Percentiles rank a stretch among this genome's conserved stretches.
These are phyloP conservation scores for Chloromyia formosa DNA, from an alignment of 2,888 invertebrate species.

Conservation along the genomic window DNA sequence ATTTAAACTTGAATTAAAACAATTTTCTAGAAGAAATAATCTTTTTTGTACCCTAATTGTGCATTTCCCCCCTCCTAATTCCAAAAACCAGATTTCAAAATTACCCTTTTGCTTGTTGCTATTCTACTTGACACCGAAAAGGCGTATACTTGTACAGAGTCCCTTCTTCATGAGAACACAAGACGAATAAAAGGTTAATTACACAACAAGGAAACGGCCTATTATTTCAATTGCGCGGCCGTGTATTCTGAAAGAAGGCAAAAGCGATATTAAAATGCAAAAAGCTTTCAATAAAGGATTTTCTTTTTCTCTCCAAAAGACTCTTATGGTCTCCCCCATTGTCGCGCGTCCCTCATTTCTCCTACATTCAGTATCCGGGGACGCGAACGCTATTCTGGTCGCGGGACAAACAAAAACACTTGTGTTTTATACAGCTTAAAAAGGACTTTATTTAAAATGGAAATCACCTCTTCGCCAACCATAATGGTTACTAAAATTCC, in stretches of 20 bases:
- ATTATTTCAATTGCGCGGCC: not conserved
- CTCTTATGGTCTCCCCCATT: not conserved
- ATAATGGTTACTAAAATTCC: constrained; percentile 20
- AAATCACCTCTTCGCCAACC: constrained; percentile 27
- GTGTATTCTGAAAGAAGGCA: not conserved
- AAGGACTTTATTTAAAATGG: constrained; percentile 18
- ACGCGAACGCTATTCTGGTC: not conserved
- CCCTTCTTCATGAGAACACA: too few species aligned
- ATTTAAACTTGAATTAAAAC: too few species aligned
- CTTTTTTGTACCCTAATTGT: too few species aligned
- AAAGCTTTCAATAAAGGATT: constrained; percentile 14
- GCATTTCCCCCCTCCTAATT: too few species aligned
- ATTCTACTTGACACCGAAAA: not conserved
- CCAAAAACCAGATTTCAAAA: too few species aligned
- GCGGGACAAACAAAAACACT: constrained; percentile 5
- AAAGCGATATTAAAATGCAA: constrained; percentile 1
- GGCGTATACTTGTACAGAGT: too few species aligned
- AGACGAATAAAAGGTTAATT: too few species aligned
- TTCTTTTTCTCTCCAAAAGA: not conserved
- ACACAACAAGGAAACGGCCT: not conserved
- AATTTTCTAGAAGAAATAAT: too few species aligned
- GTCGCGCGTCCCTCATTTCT: too few species aligned
- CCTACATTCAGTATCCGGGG: too few species aligned
- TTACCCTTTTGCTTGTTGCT: too few species aligned
- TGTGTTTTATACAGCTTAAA: not conserved